Conservation (phyloP, 2,888 invertebrate genomes). For the Leptodirus hochenwartii region DNA sequence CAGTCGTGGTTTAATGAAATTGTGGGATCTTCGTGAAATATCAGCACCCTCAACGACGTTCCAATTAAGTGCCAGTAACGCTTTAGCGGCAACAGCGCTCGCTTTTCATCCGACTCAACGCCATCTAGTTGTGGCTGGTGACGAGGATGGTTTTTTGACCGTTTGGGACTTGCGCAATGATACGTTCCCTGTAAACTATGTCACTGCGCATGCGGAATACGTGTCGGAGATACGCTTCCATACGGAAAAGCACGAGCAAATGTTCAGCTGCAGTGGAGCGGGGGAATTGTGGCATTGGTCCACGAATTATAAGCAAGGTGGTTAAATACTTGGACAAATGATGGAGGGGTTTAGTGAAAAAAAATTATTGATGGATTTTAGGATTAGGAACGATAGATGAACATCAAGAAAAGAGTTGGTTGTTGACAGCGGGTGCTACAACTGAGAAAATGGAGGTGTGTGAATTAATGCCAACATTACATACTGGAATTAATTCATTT, state of each 20-base stretch:
- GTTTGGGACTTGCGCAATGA: slow-evolving; percentile 82
- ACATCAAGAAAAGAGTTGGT: slow-evolving; percentile 32
- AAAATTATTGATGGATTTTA: no score
- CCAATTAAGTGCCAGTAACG: slow-evolving; percentile 54
- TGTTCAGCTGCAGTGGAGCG: slow-evolving; percentile 62
- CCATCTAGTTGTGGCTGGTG: slow-evolving; percentile 67
- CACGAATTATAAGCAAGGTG: no score
- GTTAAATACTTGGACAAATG: no score
- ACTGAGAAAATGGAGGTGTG: slow-evolving; percentile 50
- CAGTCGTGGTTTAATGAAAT: slow-evolving; percentile 74
- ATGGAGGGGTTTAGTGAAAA: no score
- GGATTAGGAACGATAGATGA: no score
- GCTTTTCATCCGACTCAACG: slow-evolving; percentile 74
- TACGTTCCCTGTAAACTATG: slow-evolving; percentile 60
- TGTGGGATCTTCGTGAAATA: slow-evolving; percentile 76
- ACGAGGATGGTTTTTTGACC: slow-evolving; percentile 64
- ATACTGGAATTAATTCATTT: slow-evolving; percentile 65
- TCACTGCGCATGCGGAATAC: slow-evolving; percentile 56
- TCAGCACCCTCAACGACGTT: slow-evolving; percentile 51
- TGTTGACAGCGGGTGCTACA: slow-evolving; percentile 51
- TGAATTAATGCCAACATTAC: slow-evolving; percentile 53
- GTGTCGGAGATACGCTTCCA: slow-evolving; percentile 82
- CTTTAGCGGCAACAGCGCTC: slow-evolving; percentile 52
- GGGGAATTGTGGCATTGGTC: slow-evolving; percentile 90
- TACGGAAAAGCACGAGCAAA: slow-evolving; percentile 64